A percentile compares a stretch with the other conserved stretches of the same genome.
Conservation (phyloP, 2,797 vertebrate species). For the Neosilurus hyrtlii region DNA sequence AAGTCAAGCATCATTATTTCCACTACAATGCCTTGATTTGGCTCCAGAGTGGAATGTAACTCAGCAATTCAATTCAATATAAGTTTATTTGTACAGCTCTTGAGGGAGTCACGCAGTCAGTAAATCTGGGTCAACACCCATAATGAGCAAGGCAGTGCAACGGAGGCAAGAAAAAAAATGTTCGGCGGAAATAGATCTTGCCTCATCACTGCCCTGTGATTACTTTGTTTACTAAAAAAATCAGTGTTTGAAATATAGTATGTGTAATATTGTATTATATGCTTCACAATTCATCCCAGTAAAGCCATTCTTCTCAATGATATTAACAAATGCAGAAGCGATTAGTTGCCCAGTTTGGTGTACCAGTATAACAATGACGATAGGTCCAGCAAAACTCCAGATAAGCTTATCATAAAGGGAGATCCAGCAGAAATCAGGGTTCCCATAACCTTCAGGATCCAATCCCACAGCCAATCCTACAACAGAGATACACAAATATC, state of each 20-base stretch:
- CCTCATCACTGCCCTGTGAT: not conserved
- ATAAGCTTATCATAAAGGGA: slow-evolving; percentile 96
- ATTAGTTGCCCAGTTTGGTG: slow-evolving; percentile 43
- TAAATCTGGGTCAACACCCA: slow-evolving; percentile 6
- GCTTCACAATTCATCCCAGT: not conserved
- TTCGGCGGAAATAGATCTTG: not conserved
- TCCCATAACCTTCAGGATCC: slow-evolving; percentile 95
- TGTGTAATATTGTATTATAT: no score
- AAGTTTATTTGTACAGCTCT: not conserved
- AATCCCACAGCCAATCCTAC: slow-evolving; percentile 91
- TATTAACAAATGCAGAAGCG: not conserved
- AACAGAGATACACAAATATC: slow-evolving; percentile 2
- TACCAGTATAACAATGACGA: slow-evolving; percentile 92
- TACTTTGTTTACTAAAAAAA: not conserved
- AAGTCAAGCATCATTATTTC: slow-evolving; percentile 15
- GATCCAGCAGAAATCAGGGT: slow-evolving; percentile 98
- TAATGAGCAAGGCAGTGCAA: not conserved
- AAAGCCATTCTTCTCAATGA: not conserved
- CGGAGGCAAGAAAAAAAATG: not conserved
- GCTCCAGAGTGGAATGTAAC: not conserved
- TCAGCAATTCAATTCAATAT: slow-evolving; percentile 3
- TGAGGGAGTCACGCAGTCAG: not conserved
- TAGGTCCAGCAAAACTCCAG: slow-evolving; percentile 97
- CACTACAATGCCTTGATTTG: slow-evolving; percentile 5
- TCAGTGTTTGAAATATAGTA: not conserved